Evolutionary conservation across 2,888 invertebrate species (phyloP), one percentile per base, ranked within the genome.

Genomic region (Eudemis profundana): DNA sequence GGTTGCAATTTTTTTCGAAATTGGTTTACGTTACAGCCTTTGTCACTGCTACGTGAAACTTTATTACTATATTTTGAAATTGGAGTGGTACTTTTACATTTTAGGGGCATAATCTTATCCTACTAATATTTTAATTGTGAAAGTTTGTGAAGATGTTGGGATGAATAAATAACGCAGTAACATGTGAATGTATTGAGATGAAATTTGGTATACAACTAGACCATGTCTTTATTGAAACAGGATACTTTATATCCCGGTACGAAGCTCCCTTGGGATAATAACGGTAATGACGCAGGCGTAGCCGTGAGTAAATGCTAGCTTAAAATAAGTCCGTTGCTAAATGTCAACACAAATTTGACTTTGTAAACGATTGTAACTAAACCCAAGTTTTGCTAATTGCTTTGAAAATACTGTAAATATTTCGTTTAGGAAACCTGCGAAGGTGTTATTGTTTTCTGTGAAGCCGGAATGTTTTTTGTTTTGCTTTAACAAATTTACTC

Each of bases 1-100:
- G 46, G 64, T 53, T 65, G 23, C 27, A 59, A 40, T 65, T 60
- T 62, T 60, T 62, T 59, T 64, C 51, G 15, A 40, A 63, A 56
- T 51, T 38, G 50, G 57, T 65, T 60, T 50, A 59, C 36, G 46
- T 59, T 33, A 44, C 33, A 19, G 47, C 36, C 57, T 54, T 46
- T 54, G 46, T 62, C 15, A 21, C 44, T n/a, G 38, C 40, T 17
- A 40, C 23, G 50, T 33, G 33, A 19, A 21, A 36, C n/a, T 21
- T 38, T 38, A 17, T 56, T 53, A 42, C 12, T 54, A 54, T 42
- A 44, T 27, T 56, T 44, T 44, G 29, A 1, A 29, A 29, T 56
- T 42, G 42, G 10, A 40, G 27, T 21, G 21, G 40, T 54, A 15
- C 15, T 47, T 5, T 27, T 47, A n/a, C 4, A 47, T 8, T 42